Conservation (phyloP, 2,888 invertebrate species). For the Campaea margaritaria region DNA sequence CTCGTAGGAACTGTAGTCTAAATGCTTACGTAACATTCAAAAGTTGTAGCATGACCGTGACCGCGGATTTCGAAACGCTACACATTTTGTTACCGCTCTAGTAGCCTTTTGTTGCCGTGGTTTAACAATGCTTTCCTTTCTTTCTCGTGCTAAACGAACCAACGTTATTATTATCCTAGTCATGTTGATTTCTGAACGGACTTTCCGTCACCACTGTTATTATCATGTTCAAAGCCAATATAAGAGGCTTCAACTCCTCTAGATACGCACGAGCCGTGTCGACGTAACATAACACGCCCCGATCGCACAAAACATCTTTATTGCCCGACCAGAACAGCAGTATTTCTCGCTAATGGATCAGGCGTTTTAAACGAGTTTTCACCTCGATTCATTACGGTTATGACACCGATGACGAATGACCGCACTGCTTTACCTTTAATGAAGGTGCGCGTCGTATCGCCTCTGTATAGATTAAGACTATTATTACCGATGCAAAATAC, state of each 20-base stretch:
- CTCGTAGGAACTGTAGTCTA: constrained; percentile 2
- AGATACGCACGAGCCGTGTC: not conserved
- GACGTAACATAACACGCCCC: constrained; percentile 25
- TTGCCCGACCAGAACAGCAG: constrained; percentile 37
- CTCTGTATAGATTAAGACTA: constrained; percentile 26
- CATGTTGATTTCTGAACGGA: not conserved
- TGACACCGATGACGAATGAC: constrained; percentile 48
- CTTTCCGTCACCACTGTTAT: constrained; percentile 11
- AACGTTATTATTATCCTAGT: constrained; percentile 6
- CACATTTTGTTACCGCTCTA: constrained; percentile 21
- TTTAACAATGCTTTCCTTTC: constrained; percentile 8
- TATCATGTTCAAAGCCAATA: not conserved
- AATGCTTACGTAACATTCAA: constrained; percentile 24
- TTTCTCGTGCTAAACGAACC: not conserved
- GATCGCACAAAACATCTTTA: constrained; percentile 32
- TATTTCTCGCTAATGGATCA: constrained; percentile 41
- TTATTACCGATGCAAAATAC: constrained; percentile 36
- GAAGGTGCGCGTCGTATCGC: constrained; percentile 19
- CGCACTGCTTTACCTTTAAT: constrained; percentile 19
- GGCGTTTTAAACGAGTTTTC: constrained; percentile 52
- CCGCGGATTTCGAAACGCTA: constrained; percentile 22
- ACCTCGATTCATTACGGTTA: constrained; percentile 58
- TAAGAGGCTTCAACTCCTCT: too few relatives aligned
- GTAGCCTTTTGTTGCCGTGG: constrained; percentile 7
- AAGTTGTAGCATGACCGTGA: constrained; percentile 23